Evolutionary conservation across 2,797 vertebrate species (phyloP), one percentile per base, ranked within the genome.

Genomic region (Myioborus miniatus): DNA sequence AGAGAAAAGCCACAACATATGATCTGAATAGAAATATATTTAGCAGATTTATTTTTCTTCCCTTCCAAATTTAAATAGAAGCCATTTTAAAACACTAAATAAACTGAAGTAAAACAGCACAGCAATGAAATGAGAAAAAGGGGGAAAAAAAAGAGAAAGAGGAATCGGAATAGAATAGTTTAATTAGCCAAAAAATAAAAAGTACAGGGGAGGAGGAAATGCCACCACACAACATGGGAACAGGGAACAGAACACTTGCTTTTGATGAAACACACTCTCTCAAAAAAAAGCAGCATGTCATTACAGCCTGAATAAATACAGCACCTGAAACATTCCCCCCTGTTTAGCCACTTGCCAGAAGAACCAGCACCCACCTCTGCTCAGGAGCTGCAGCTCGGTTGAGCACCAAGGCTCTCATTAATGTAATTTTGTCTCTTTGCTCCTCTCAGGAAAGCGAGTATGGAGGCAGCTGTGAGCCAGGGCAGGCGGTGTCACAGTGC

Each of bases 11-110:
- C 87, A 76, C 94, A 96, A 95, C 67, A 87, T 89, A 86, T 81
- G 92, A 94, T 87, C 82, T 83, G 92, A 93, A 92, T 86, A 93
- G 89, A 91, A 97, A 93, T 91, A 93, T 89, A 91, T 93, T 96
- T 90, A 94, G 91, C 69, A 86, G 83, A 86, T 91, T 85, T 94
- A 87, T 90, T 95, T 94, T 94, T 87, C 83, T 93, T 93, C 53
- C 82, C 47, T 96, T 92, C 85, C 85, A 95, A 81, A 91, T 94
- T 96, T 91, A 92, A 96, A 94, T 94, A 83, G 82, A 86, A 93
- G 59, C 83, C 77, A 90, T 91, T 95, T 92, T 67, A 91, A 92
- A 95, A 67, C 23, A 29, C 65, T 70, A 75, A 96, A 92, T 82
- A 59, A 92, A 93, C 69, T 52, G 39, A 92, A 91, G 69, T 36